These are phyloP conservation scores for Pluvialis apricaria DNA, from an alignment of 2,113 vertebrate species.

Conservation along the genomic window DNA sequence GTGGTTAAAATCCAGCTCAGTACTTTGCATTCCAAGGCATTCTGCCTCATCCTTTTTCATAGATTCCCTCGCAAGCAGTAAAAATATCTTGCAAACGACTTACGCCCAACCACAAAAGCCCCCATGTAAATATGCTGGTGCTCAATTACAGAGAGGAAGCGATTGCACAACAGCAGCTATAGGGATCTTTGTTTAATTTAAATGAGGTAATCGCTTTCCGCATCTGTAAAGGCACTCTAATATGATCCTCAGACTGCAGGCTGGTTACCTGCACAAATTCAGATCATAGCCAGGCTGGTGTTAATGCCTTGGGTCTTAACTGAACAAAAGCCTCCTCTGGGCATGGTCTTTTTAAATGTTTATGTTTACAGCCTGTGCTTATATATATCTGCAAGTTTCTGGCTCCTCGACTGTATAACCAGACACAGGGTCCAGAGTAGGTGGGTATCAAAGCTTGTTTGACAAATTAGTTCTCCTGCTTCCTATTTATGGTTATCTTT, in stretches of 20 bases:
- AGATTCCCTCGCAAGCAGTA: constrained; percentile 43
- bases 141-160: constrained; percentile 45
- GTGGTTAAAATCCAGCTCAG: constrained; percentile 49
- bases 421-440: not conserved
- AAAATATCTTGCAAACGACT: constrained; percentile 46
- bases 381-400: not conserved
- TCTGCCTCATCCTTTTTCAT: constrained; percentile 36
- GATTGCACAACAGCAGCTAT: not conserved
- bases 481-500: not conserved
- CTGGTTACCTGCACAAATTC: constrained; percentile 10
- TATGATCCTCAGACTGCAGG: not conserved
- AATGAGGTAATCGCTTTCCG: not conserved
- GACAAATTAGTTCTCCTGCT: not conserved
- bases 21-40: constrained; percentile 34
- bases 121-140: constrained; percentile 32
- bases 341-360: not conserved
- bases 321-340: not conserved
- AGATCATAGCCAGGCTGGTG: not conserved
- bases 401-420: not conserved
- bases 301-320: not conserved
- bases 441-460: not conserved
- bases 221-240: not conserved
- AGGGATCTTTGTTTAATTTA: constrained; percentile 25
- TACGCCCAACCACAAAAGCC: constrained; percentile 29
- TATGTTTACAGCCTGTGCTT: not conserved